Evolutionary conservation across 30 jellyfish, hydroid and myxozoan species (phyloP).

Genomic region (Cassiopea xamachana): DNA sequence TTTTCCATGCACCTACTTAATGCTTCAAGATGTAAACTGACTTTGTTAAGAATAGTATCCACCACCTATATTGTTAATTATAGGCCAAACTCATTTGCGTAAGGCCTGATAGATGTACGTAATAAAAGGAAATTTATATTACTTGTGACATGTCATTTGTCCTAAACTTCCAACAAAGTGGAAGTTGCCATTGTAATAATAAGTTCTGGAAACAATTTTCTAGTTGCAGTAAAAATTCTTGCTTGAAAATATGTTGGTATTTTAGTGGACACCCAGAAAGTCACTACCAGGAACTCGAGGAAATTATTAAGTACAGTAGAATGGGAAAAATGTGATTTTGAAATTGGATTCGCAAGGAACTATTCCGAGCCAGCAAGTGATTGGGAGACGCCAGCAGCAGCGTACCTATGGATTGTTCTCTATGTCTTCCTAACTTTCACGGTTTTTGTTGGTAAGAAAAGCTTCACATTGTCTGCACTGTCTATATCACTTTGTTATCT

Average conservation of each 20-base stretch:
- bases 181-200: no score
- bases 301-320: constrained; percentile 87
- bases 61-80: no score
- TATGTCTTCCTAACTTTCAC: constrained; percentile 73
- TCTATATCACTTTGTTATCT: not conserved
- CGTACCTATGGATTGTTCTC: constrained; percentile 85
- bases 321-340: constrained; percentile 93
- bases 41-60: no score
- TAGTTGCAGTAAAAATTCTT: not conserved
- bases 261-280: not conserved
- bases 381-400: constrained; percentile 84
- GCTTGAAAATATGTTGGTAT: not conserved
- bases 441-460: constrained; percentile 85
- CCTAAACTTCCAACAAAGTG: no score
- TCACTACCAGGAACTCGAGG: constrained; percentile 31
- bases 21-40: no score
- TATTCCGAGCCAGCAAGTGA: constrained; percentile 60
- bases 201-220: no score
- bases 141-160: no score
- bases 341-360: constrained; percentile 88
- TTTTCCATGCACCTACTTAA: no score
- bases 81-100: no score
- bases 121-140: no score
- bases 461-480: not conserved
- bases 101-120: no score